Conservation (phyloP, 2,888 invertebrate genomes). For the Teleogryllus oceanicus region DNA sequence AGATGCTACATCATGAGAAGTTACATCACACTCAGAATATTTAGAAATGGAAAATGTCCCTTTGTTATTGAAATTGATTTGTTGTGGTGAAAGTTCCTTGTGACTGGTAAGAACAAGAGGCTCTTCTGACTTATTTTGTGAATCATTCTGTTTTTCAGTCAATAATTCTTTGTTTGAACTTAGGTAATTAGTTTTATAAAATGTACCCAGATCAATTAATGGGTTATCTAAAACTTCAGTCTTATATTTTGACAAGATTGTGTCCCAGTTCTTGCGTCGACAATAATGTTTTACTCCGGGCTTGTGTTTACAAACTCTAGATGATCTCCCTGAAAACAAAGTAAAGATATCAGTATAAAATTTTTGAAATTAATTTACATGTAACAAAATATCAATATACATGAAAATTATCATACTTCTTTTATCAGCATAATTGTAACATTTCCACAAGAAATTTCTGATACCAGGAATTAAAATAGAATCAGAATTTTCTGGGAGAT, state of each 20-base stretch:
- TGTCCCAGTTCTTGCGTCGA: slow-evolving; percentile 6
- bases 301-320: neutral
- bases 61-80: too few species aligned
- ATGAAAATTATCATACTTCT: neutral
- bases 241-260: neutral
- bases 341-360: neutral
- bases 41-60: too few species aligned
- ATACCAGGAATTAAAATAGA: neutral
- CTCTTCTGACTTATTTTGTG: too few species aligned
- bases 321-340: neutral
- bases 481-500: neutral
- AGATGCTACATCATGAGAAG: too few species aligned
- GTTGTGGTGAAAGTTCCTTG: too few species aligned
- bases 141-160: too few species aligned
- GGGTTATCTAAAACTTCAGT: neutral
- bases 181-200: neutral
- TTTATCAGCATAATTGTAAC: neutral
- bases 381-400: neutral
- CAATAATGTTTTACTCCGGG: neutral
- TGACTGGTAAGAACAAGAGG: too few species aligned
- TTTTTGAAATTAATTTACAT: neutral
- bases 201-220: neutral
- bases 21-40: too few species aligned
- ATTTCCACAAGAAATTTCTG: neutral
- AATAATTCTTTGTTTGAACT: too few species aligned